Conservation (phyloP, 2,113 vertebrate genomes). For the Tenebrosternarchus preto region DNA sequence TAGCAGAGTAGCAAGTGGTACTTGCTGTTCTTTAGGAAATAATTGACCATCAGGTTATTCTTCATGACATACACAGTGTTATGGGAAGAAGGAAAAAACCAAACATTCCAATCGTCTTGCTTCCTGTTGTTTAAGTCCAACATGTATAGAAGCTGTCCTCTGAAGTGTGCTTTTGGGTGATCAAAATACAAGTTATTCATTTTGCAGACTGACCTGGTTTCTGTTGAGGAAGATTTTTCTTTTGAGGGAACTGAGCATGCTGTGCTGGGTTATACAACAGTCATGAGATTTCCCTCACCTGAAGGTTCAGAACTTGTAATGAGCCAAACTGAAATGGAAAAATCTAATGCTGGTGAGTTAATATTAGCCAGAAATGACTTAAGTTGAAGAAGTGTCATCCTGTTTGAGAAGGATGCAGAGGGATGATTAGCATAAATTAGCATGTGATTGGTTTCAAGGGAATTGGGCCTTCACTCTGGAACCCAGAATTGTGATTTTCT, state of each 20-base stretch:
- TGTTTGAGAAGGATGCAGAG: neutral
- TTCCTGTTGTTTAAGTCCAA: too few species aligned
- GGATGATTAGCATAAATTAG: constrained; percentile 13
- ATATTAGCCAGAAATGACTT: neutral
- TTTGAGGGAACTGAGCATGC: too few species aligned
- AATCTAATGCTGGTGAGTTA: neutral
- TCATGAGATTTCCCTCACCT: neutral
- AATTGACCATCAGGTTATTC: too few species aligned
- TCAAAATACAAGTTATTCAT: too few species aligned
- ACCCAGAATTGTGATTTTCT: neutral
- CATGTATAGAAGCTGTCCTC: too few species aligned
- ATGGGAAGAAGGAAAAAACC: too few species aligned
- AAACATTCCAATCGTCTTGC: neutral
- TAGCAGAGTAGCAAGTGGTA: too few species aligned
- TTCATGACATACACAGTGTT: too few species aligned
- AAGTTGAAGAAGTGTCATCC: constrained; percentile 6
- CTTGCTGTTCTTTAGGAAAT: too few species aligned
- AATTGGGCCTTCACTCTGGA: neutral
- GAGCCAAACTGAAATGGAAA: neutral
- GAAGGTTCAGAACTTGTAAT: neutral
- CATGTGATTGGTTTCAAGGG: constrained; percentile 18
- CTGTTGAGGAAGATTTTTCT: too few species aligned
- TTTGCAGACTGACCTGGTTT: too few species aligned
- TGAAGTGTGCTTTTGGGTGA: too few species aligned
- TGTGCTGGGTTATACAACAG: neutral